Conservation (phyloP, 2,113 vertebrate species). For the Cariama cristata region DNA sequence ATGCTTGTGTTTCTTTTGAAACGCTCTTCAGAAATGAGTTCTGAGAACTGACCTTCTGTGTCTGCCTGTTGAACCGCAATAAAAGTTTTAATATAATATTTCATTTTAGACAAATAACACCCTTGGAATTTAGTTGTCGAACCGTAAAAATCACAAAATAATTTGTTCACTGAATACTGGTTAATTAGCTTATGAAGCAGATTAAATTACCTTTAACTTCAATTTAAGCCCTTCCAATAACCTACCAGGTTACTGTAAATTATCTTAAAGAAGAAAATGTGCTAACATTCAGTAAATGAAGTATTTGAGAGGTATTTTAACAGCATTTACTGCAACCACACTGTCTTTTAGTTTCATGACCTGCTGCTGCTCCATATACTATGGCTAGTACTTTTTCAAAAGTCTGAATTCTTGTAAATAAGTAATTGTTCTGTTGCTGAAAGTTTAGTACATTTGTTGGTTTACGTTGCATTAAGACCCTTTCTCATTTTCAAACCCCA, state of each 20-base stretch:
- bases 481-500: background rate
- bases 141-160: background rate
- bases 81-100: background rate
- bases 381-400: background rate
- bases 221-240: background rate
- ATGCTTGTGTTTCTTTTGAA: background rate
- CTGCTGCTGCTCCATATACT: background rate
- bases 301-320: background rate
- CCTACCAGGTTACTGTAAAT: rapidly evolving
- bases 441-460: background rate
- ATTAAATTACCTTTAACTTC: background rate
- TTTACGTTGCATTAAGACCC: background rate
- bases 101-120: background rate
- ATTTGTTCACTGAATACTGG: background rate
- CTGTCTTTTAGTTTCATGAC: background rate
- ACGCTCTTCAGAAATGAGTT: background rate
- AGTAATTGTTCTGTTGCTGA: background rate
- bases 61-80: background rate
- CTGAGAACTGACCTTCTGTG: background rate
- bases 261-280: background rate
- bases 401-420: background rate
- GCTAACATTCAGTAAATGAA: background rate
- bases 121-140: background rate
- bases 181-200: background rate
- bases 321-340: background rate